A percentile compares a stretch with the other conserved stretches of the same genome.
Evolutionary conservation across 1,140 invertebrate species (phyloP).

Genomic region (Hyles vespertilio): DNA sequence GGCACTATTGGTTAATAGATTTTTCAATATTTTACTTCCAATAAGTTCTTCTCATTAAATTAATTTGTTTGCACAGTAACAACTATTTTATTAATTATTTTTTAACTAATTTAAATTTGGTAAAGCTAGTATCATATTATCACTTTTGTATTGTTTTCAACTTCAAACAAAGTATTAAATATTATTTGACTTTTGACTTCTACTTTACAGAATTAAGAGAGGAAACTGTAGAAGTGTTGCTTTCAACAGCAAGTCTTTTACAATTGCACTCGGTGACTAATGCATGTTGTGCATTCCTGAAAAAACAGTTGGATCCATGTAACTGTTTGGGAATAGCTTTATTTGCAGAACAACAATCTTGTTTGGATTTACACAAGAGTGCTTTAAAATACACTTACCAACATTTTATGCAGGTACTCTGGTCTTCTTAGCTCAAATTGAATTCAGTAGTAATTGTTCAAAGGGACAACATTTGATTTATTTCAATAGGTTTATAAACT

Average conservation of each 20-base stretch:
- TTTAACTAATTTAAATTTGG: background rate
- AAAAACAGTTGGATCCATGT: constrained; percentile 94
- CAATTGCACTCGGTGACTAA: constrained; percentile 92
- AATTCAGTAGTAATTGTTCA: too few relatives aligned
- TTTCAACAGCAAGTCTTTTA: constrained; percentile 91
- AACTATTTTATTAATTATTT: too few relatives aligned
- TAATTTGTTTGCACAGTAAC: too few relatives aligned
- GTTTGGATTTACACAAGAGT: constrained; percentile 84
- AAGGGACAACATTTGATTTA: too few relatives aligned
- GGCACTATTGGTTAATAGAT: constrained; percentile 77
- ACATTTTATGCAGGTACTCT: constrained; percentile 83
- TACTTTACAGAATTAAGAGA: constrained; percentile 82
- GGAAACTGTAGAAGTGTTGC: constrained; percentile 89
- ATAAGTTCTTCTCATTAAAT: background rate
- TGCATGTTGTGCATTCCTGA: constrained; percentile 92
- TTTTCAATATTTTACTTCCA: constrained; percentile 17
- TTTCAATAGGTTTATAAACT: too few relatives aligned
- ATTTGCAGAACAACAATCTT: constrained; percentile 94
- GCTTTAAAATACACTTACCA: constrained; percentile 88
- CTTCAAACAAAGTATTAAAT: background rate
- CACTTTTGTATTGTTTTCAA: background rate
- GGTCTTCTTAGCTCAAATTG: too few relatives aligned
- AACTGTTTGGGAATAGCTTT: constrained; percentile 95
- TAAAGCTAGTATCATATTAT: background rate
- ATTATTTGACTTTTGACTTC: background rate